phyloP scores from a whole-genome alignment of 2,888 invertebrate genomes.

The Rotaria macrura region DNA sequence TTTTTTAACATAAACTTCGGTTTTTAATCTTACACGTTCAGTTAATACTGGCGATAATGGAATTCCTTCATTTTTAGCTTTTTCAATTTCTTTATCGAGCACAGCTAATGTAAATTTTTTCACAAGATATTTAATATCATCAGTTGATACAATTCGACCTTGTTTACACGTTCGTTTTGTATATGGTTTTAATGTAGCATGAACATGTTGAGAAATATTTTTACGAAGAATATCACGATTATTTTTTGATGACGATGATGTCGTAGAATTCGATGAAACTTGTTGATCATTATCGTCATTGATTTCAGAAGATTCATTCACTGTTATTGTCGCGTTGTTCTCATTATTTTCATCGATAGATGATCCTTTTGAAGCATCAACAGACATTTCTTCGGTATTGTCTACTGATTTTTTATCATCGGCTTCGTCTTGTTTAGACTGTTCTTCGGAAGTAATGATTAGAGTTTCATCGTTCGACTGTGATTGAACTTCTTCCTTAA shows the following conservation, averaged over 20 bases:
- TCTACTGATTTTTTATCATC: neutral
- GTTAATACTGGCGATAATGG: neutral
- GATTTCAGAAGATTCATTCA: neutral
- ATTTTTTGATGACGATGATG: neutral
- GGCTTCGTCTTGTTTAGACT: neutral
- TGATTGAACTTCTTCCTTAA: constrained; percentile 23
- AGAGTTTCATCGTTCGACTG: neutral
- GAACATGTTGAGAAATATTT: constrained; percentile 28
- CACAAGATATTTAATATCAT: constrained; percentile 85
- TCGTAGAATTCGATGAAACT: neutral
- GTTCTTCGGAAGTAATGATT: neutral
- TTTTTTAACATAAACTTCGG: constrained; percentile 24
- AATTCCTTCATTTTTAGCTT: constrained; percentile 21
- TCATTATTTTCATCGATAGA: neutral
- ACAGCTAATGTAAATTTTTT: constrained; percentile 56
- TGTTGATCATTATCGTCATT: neutral
- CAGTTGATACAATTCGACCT: constrained; percentile 73
- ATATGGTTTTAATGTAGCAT: constrained; percentile 65
- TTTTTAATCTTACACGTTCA: constrained; percentile 28
- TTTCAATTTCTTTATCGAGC: constrained; percentile 32
- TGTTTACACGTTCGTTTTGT: constrained; percentile 70
- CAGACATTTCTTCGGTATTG: neutral
- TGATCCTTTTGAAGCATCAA: neutral
- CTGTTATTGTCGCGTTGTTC: neutral
- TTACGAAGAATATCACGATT: constrained; percentile 24